Evolutionary conservation across 2,797 vertebrate species (phyloP).

Genomic region (Sphenodon punctatus): DNA sequence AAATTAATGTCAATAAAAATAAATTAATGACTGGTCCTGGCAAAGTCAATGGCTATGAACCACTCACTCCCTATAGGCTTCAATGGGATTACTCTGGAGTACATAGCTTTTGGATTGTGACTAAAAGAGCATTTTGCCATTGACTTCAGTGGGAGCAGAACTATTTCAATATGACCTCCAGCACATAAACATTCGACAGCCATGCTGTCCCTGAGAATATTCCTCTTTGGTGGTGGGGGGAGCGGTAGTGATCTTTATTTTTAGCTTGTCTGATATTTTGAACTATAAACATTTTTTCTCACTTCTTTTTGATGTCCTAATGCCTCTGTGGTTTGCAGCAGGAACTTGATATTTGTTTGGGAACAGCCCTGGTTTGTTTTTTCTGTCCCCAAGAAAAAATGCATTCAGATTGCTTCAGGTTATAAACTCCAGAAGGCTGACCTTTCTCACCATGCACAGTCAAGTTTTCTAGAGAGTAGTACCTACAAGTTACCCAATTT

Average conservation of each 20-base stretch:
- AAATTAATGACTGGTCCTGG: too few relatives aligned
- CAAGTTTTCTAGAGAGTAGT: too few relatives aligned
- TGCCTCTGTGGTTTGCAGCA: not conserved
- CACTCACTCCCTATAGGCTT: too few relatives aligned
- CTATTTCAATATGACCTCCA: not conserved
- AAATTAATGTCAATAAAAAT: too few relatives aligned
- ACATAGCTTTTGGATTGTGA: too few relatives aligned
- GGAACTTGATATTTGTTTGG: accelerated
- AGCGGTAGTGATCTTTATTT: accelerated
- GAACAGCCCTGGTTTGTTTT: not conserved
- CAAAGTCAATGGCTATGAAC: too few relatives aligned
- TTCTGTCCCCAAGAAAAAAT: not conserved
- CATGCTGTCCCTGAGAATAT: not conserved
- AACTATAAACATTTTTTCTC: too few relatives aligned
- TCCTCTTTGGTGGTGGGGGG: not conserved
- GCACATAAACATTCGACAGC: not conserved
- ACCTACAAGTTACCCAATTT: too few relatives aligned
- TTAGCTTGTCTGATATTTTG: accelerated
- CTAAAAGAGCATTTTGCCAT: not conserved
- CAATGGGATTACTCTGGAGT: too few relatives aligned
- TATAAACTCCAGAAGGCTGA: too few relatives aligned
- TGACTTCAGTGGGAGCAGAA: not conserved
- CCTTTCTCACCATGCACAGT: too few relatives aligned
- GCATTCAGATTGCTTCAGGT: accelerated
- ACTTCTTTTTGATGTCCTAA: not conserved